Percentiles rank a stretch among this genome's conserved stretches.
Conservation (phyloP, 2,113 vertebrate genomes). For the Pluvianellus socialis region DNA sequence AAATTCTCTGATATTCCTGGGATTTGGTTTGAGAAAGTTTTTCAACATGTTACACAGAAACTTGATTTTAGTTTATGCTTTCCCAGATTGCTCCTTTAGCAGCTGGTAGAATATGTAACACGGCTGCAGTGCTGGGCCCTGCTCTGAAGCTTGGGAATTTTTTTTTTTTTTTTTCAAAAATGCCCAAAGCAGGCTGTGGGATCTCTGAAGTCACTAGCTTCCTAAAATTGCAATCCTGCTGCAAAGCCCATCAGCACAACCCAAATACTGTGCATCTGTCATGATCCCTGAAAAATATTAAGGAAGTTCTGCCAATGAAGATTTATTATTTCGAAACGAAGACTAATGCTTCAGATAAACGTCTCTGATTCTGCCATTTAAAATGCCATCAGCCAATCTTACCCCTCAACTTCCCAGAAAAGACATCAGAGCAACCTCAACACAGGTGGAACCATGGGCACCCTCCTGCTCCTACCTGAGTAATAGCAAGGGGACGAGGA, state of each 20-base stretch:
- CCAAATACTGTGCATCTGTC: neutral
- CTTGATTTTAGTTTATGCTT: neutral
- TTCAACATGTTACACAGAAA: neutral
- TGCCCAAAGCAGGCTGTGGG: neutral
- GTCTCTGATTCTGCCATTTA: conserved; percentile 30
- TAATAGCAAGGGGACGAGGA: neutral
- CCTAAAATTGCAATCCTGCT: neutral
- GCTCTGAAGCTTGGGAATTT: neutral
- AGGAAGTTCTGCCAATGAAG: neutral
- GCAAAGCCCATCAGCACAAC: neutral
- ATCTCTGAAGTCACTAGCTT: neutral
- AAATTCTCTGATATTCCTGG: neutral
- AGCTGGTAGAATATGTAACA: neutral
- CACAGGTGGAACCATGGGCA: neutral
- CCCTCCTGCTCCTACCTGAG: neutral
- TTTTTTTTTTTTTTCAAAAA: neutral
- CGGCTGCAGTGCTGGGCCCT: neutral
- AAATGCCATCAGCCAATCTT: conserved; percentile 24
- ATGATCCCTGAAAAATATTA: neutral
- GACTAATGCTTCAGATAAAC: conserved; percentile 24
- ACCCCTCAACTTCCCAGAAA: neutral
- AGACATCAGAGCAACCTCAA: neutral
- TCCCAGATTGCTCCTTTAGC: neutral
- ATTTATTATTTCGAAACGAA: conserved; percentile 38
- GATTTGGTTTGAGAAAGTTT: neutral